These are phyloP conservation scores for Catocala fraxini DNA, from an alignment of 2,888 invertebrate genomes.

Conservation along the genomic window DNA sequence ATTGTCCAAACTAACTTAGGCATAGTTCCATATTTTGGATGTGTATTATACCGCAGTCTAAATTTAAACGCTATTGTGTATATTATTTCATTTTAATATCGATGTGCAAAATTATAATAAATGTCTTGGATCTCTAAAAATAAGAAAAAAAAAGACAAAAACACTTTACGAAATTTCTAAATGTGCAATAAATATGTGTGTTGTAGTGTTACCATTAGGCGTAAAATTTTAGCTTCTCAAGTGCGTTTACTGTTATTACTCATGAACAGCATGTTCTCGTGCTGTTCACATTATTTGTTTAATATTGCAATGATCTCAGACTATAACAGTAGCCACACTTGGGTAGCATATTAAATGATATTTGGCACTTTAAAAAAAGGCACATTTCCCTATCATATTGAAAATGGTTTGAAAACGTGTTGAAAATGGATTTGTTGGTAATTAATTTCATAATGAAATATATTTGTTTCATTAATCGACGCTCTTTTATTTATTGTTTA, in stretches of 20 bases:
- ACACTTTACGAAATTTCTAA: constrained; percentile 87
- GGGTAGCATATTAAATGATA: constrained; percentile 79
- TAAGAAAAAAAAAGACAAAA: constrained; percentile 86
- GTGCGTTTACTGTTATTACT: constrained; percentile 63
- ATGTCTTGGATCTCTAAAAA: constrained; percentile 88
- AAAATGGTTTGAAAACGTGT: constrained; percentile 87
- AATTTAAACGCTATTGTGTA: constrained; percentile 85
- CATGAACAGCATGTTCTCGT: constrained; percentile 51
- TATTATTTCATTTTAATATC: constrained; percentile 84
- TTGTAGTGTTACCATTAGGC: constrained; percentile 88
- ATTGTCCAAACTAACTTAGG: constrained; percentile 85
- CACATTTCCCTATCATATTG: constrained; percentile 87
- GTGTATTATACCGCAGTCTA: constrained; percentile 85
- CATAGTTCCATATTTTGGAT: constrained; percentile 87
- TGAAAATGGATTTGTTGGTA: constrained; percentile 88
- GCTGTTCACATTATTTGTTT: constrained; percentile 65
- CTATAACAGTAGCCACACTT: constrained; percentile 73
- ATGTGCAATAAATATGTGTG: constrained; percentile 89
- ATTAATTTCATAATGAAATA: constrained; percentile 88
- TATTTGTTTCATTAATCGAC: constrained; percentile 86
- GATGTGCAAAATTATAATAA: constrained; percentile 88
- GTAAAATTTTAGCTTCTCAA: constrained; percentile 79
- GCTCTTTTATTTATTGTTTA: constrained; percentile 68
- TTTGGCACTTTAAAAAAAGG: constrained; percentile 87
- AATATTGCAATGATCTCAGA: constrained; percentile 80